Evolutionary conservation across 2,797 vertebrate species (phyloP), one percentile per base, ranked within the genome.

Genomic region (Ispidina lecontei): DNA sequence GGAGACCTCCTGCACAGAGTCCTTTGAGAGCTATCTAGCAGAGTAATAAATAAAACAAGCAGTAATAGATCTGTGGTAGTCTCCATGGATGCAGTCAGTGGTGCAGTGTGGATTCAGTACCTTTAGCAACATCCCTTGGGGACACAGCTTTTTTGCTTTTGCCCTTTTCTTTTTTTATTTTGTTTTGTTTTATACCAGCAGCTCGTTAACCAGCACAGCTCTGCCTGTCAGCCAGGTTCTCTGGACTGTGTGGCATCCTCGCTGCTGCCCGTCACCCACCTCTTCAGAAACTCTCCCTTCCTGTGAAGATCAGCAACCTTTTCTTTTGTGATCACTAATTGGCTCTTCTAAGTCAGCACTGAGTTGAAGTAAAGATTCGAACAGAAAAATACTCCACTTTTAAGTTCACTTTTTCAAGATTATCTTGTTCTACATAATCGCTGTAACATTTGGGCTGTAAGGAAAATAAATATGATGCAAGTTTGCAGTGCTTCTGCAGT

Each of bases 31-130:
- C 64, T 89, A 41, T 82, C 16, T 47, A 18, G 71, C 56, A 74
- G 71, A 51, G 68, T 82, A 91, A 91, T 95, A 90, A 94, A 88
- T 95, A 91, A 94, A 94, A 87, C 80, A 95, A 80, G 91, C 35
- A 54, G 74, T 87, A 84, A 93, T 54, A 82, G 86, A 94, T 95
- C 88, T 71, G 59, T 72, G 62, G 44, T 79, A 73, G 84, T 94
- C 84, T 95, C 81, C 84, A 87, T 91, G 92, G 86, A 91, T 90
- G 90, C 73, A 63, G 37, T 12, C 28, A 25, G 5, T 9, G 13
- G 60, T 70, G 54, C 49, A 72, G 44, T n/a, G 54, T 77, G 49
- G 44, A 51, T 89, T 81, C 76, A 55, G 18, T 78, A 33, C 51
- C 58, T 41, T 74, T 91, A 39, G 65, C n/a, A 70, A 21, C 26